Base-by-base conservation (phyloP, 2,888 invertebrate genomes). In the Brachyptera putata region DNA sequence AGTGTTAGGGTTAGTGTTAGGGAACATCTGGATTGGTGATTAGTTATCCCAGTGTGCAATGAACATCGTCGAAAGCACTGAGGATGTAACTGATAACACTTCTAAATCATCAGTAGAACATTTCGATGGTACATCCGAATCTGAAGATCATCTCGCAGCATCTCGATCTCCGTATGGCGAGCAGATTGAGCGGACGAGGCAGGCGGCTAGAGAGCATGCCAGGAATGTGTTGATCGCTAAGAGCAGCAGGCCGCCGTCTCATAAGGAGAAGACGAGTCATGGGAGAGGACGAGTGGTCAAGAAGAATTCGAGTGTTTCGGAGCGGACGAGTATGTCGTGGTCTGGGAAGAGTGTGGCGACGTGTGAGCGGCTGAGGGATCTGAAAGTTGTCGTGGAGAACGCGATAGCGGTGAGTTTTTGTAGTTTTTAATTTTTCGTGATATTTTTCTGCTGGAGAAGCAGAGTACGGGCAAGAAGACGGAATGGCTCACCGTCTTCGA, bases 401-500 rank as follows among this genome's bases (percentile, higher is more conserved):
- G 67, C 67, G 36, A 62, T 67, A 25, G 61, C 64, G 66, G 67
- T 67, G 43, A 57, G 59, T 59, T 67, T n/a, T n/a, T n/a, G n/a
- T n/a, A n/a, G n/a, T n/a, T n/a, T n/a, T n/a, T n/a, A n/a, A n/a
- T n/a, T n/a, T n/a, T n/a, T n/a, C n/a, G n/a, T n/a, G n/a, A n/a
- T n/a, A n/a, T n/a, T n/a, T n/a, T n/a, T n/a, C n/a, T n/a, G n/a
- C n/a, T n/a, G n/a, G n/a, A n/a, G n/a, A n/a, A n/a, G n/a, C n/a
- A n/a, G n/a, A n/a, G n/a, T n/a, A n/a, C n/a, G n/a, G n/a, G n/a
- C n/a, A n/a, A n/a, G n/a, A n/a, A n/a, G n/a, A n/a, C n/a, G n/a
- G n/a, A n/a, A n/a, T n/a, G n/a, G n/a, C n/a, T n/a, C n/a, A n/a
- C n/a, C n/a, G n/a, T n/a, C n/a, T n/a, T n/a, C n/a, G n/a, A n/a